phyloP scores from a whole-genome alignment of 2,113 vertebrate genomes.

The Colius striatus region DNA sequence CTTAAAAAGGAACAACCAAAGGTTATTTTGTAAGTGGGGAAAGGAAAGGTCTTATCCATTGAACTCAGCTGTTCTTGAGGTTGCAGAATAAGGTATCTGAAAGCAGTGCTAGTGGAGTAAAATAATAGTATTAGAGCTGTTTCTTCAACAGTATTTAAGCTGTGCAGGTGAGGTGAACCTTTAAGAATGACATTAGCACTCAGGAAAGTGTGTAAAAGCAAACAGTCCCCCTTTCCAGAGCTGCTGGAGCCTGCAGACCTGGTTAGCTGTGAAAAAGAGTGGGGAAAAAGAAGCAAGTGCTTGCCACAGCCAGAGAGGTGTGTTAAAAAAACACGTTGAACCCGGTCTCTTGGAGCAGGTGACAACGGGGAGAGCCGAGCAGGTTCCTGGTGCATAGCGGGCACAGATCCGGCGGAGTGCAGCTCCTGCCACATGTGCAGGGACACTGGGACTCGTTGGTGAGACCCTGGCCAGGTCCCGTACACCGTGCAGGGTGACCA shows the following conservation, averaged over 20 bases:
- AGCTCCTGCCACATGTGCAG: too few relatives aligned
- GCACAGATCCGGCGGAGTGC: too few relatives aligned
- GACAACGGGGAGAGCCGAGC: background rate
- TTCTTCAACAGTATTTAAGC: background rate
- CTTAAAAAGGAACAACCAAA: background rate
- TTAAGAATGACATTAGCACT: background rate
- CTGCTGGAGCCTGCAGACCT: background rate
- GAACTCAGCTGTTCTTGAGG: background rate
- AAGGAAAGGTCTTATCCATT: background rate
- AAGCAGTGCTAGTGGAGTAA: background rate
- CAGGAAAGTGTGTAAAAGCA: background rate
- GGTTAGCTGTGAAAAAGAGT: too few relatives aligned
- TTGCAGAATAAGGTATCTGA: background rate
- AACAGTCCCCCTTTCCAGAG: rapidly evolving
- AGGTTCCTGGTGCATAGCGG: rapidly evolving
- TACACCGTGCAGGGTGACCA: background rate
- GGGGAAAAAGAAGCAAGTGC: background rate
- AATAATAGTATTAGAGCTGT: background rate
- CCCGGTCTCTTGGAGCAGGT: background rate
- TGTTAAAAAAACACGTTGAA: background rate
- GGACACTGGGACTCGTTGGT: too few relatives aligned
- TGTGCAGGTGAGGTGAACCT: background rate
- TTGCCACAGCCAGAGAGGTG: background rate
- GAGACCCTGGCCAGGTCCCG: background rate
- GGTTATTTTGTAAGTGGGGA: background rate